Evolutionary conservation across 2,797 vertebrate species (phyloP).

Genomic region (Alosa sapidissima): DNA sequence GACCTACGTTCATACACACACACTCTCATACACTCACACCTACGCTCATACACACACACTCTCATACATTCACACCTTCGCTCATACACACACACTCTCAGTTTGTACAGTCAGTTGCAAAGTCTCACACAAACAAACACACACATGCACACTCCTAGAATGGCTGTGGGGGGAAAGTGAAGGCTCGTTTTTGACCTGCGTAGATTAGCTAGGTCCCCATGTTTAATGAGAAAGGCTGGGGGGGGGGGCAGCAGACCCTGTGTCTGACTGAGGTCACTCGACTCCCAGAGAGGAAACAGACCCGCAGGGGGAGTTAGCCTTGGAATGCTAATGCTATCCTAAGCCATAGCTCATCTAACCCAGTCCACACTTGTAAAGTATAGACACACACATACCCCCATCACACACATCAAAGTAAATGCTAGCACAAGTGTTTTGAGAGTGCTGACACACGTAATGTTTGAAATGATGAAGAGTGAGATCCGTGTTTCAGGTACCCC

Average conservation of each 20-base stretch:
- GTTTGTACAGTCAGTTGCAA: neutral
- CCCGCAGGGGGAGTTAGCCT: neutral
- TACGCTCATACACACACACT: slow-evolving; percentile 8
- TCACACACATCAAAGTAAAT: neutral
- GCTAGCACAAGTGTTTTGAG: slow-evolving; percentile 17
- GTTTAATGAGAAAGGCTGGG: slow-evolving; percentile 42
- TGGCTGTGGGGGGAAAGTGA: slow-evolving; percentile 31
- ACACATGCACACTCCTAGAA: slow-evolving; percentile 4
- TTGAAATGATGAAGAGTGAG: slow-evolving; percentile 10
- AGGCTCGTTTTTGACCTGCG: slow-evolving; percentile 42
- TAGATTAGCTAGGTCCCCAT: slow-evolving; percentile 46
- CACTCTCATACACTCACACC: neutral
- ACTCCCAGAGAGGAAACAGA: neutral
- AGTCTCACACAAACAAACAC: neutral
- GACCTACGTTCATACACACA: slow-evolving; percentile 8
- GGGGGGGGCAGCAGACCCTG: neutral
- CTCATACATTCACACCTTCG: neutral
- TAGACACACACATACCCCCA: neutral
- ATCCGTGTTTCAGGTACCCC: neutral
- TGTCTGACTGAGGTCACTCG: neutral
- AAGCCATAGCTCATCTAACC: neutral
- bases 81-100: slow-evolving; percentile 11
- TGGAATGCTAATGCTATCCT: neutral
- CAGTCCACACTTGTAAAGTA: neutral
- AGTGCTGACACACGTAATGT: slow-evolving; percentile 9